These are phyloP conservation scores for Limenitis camilla DNA, from an alignment of 2,888 invertebrate species.

Conservation along the genomic window DNA sequence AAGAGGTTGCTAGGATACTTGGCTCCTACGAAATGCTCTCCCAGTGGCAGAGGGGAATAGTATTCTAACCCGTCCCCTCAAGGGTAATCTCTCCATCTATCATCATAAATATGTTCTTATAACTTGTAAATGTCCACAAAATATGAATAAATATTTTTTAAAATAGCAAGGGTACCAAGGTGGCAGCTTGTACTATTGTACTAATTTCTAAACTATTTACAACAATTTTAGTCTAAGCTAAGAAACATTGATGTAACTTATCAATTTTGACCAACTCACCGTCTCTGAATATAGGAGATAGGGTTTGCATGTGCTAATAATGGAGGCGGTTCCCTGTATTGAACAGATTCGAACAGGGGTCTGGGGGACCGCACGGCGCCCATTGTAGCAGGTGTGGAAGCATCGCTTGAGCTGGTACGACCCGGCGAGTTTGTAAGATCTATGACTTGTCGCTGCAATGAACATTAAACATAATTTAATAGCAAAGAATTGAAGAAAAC, in stretches of 20 bases:
- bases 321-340: slow-evolving; percentile 24
- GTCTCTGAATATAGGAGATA: slow-evolving; percentile 35
- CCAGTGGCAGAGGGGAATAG: too few relatives aligned
- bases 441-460: slow-evolving; percentile 52
- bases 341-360: slow-evolving; percentile 25
- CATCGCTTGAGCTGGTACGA: slow-evolving; percentile 16
- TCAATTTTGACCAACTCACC: slow-evolving; percentile 29
- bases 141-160: too few relatives aligned
- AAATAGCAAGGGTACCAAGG: too few relatives aligned
- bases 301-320: slow-evolving; percentile 33
- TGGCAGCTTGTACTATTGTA: too few relatives aligned
- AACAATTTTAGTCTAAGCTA: too few relatives aligned
- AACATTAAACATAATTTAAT: background rate
- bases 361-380: slow-evolving; percentile 27
- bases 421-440: slow-evolving; percentile 52
- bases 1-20: too few relatives aligned
- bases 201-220: too few relatives aligned
- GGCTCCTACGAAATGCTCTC: too few relatives aligned
- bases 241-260: background rate
- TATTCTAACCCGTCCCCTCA: too few relatives aligned
- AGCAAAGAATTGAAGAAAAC: background rate
- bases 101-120: too few relatives aligned
- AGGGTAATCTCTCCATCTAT: too few relatives aligned
- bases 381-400: slow-evolving; percentile 18
- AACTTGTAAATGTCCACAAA: too few relatives aligned